Base-by-base conservation (phyloP, 2,113 vertebrate species). In the Xiphias gladius region DNA sequence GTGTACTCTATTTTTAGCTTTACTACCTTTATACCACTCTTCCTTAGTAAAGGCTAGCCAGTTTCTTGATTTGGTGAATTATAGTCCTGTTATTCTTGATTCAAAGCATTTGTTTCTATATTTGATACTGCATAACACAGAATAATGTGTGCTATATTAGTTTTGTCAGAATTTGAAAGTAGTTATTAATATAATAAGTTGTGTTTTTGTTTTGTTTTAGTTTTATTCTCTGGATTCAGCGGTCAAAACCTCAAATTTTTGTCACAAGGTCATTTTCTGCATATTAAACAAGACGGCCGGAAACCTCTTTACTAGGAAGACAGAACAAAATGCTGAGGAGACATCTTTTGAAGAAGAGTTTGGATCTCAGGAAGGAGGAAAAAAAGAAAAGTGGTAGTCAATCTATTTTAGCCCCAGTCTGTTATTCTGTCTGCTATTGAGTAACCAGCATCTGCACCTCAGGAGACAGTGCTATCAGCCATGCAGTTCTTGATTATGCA, bases 341-440 rank as follows among this genome's bases (percentile, higher is more conserved):
- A 92, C 91, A 85, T 93, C n/a, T 92, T 94, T 92, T 88, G 24
- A 87, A 81, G 74, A 90, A 71, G 79, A 86, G 84, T 86, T 90
- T 90, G 88, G 88, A 91, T 93, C 85, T 89, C 89, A 78, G 90
- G 88, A 93, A 87, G 79, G n/a, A n/a, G 87, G 83, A 81, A 87
- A 88, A 90, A 82, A 78, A 87, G 59, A 76, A 83, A 76, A 88
- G 85, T 80, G 69, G 57, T 80, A 46, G 87, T 81, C 83, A 65
- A 57, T 95, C 91, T 94, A 91, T 93, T 94, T 95, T 92, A 74
- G 74, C 91, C 63, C 32, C 75, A 35, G 93, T 90, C 92, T 94
- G 93, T 93, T 94, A 91, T 80, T 83, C 84, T 86, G 91, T 93
- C 92, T 92, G 84, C 82, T 93, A 84, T 94, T 95, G 94, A 80